phyloP scores from a whole-genome alignment of 2,797 vertebrate genomes.

The Fistularia commersonii region DNA sequence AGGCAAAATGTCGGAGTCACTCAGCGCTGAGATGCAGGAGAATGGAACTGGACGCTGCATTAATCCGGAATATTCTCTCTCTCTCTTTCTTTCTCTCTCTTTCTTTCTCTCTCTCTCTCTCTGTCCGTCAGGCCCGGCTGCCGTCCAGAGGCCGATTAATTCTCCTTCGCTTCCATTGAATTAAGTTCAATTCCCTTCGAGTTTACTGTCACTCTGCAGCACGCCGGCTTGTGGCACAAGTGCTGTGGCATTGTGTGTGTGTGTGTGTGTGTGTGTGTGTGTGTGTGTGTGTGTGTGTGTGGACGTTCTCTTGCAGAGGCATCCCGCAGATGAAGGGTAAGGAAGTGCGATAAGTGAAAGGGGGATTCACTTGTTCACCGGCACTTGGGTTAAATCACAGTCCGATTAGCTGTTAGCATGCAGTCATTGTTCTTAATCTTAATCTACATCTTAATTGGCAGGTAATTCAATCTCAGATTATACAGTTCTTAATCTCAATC shows the following conservation, averaged over 20 bases:
- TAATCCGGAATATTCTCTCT: slow-evolving; percentile 33
- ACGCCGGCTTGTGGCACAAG: neutral
- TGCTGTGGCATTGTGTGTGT: too few species aligned
- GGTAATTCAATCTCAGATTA: too few species aligned
- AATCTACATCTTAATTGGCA: too few species aligned
- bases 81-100: too few species aligned
- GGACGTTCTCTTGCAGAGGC: neutral
- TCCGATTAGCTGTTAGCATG: too few species aligned
- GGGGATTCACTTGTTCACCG: too few species aligned
- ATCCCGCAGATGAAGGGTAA: too few species aligned
- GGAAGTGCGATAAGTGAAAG: neutral
- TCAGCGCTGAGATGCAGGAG: slow-evolving; percentile 31
- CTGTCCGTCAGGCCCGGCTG: too few species aligned
- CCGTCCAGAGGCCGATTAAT: slow-evolving; percentile 17
- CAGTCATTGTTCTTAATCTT: too few species aligned
- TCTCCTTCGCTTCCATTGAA: slow-evolving; percentile 15
- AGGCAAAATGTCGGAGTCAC: slow-evolving; percentile 41
- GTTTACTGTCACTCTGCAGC: neutral
- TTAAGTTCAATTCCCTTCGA: slow-evolving; percentile 10
- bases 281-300: neutral
- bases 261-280: slow-evolving; percentile 1
- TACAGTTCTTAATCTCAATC: too few species aligned
- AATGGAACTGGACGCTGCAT: slow-evolving; percentile 48
- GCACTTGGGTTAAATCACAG: too few species aligned
- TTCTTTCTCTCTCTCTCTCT: too few species aligned